Evolutionary conservation across 2,888 invertebrate species (phyloP).

Genomic region (Oasisia sp.): DNA sequence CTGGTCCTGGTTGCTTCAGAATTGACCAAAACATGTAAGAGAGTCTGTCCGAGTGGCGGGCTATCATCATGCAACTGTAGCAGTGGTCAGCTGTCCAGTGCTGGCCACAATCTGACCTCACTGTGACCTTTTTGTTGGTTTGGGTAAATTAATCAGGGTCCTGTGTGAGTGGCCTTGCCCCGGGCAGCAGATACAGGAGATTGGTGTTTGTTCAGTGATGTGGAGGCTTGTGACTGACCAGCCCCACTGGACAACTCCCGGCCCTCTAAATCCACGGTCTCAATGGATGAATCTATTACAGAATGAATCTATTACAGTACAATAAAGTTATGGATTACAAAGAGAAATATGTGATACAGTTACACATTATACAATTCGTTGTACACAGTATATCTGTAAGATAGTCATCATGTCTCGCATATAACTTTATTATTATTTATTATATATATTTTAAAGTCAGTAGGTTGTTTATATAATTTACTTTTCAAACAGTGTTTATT

Average conservation of each 20-base stretch:
- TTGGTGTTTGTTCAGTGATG: not conserved
- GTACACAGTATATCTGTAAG: too few species aligned
- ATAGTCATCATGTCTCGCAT: too few species aligned
- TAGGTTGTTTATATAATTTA: too few species aligned
- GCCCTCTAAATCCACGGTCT: too few species aligned
- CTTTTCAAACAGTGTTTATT: too few species aligned
- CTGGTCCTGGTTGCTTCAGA: slow-evolving; percentile 7
- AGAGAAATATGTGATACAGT: too few species aligned
- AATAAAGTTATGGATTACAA: too few species aligned
- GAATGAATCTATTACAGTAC: too few species aligned
- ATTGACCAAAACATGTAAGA: slow-evolving; percentile 6
- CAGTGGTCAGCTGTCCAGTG: not conserved
- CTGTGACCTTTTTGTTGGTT: not conserved
- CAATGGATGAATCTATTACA: too few species aligned
- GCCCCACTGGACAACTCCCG: not conserved
- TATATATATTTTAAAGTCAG: too few species aligned
- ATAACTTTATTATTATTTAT: too few species aligned
- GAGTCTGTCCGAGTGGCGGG: not conserved
- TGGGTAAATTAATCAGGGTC: slow-evolving; percentile 10
- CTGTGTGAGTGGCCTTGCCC: not conserved
- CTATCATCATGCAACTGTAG: not conserved
- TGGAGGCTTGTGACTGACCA: not conserved
- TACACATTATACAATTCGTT: too few species aligned
- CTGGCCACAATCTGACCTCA: not conserved
- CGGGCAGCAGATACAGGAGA: not conserved